These are phyloP conservation scores for Neelides folsomi DNA, from an alignment of 2,888 invertebrate species.

Conservation along the genomic window DNA sequence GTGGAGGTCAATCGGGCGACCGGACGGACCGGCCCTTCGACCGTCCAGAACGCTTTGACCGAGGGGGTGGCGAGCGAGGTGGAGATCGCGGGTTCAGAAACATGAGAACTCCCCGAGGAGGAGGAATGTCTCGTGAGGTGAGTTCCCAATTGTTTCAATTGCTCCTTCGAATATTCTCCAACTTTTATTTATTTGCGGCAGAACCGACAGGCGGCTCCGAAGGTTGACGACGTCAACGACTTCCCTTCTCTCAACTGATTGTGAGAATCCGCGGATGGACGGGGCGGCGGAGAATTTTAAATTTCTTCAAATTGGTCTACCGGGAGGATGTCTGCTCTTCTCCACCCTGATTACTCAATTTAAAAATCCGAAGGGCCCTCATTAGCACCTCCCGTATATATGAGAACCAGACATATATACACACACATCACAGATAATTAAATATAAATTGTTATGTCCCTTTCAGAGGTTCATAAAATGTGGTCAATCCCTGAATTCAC, in stretches of 20 bases:
- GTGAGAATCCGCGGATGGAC: no score
- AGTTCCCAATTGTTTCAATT: constrained; percentile 2
- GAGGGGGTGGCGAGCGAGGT: constrained; percentile 26
- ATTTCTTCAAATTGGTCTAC: no score
- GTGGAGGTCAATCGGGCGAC: constrained; percentile 17
- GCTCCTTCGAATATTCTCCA: neutral
- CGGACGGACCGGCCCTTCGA: constrained; percentile 37
- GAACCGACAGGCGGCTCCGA: constrained; percentile 45
- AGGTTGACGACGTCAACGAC: constrained; percentile 89
- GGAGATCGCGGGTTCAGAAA: constrained; percentile 19
- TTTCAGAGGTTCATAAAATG: no score
- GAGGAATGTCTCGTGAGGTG: constrained; percentile 31
- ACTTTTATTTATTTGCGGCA: constrained; percentile 1
- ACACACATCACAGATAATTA: no score
- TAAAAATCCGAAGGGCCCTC: no score
- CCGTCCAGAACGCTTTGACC: constrained; percentile 16
- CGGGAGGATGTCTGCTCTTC: no score
- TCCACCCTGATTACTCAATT: no score
- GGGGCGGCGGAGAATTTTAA: no score
- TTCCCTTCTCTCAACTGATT: constrained; percentile 71
- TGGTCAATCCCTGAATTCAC: no score
- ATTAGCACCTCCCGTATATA: no score
- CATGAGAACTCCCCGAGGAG: constrained; percentile 17
- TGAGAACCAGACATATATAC: no score
- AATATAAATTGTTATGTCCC: no score